Percentiles rank a stretch among this genome's conserved stretches.
These are phyloP conservation scores for Sapajus apella DNA, from an alignment of 2,113 vertebrate species.

Conservation along the genomic window DNA sequence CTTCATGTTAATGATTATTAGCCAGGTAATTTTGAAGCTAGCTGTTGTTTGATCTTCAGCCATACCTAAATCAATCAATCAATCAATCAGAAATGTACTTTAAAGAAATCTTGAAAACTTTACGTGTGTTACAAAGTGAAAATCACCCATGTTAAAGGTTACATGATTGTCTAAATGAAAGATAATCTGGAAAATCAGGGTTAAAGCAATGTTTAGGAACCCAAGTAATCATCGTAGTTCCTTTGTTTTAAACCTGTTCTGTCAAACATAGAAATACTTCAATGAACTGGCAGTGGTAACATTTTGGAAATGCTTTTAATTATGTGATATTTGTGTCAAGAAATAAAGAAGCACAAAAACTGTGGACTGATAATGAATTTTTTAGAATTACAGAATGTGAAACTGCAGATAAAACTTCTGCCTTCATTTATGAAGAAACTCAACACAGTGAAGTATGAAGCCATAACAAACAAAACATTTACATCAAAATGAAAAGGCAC, in stretches of 20 bases:
- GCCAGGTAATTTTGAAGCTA: neutral
- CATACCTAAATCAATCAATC: neutral
- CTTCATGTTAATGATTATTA: neutral
- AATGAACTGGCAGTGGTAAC: neutral
- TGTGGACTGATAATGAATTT: neutral
- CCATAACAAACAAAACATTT: neutral
- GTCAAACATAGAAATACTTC: neutral
- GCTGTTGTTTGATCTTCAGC: neutral
- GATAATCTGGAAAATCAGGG: neutral
- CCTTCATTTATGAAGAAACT: neutral
- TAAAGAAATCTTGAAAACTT: neutral
- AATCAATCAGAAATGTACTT: neutral
- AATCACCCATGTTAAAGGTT: neutral
- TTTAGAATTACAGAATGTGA: neutral
- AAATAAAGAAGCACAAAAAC: neutral
- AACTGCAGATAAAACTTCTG: neutral
- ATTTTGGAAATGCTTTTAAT: constrained; percentile 1
- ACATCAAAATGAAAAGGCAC: neutral
- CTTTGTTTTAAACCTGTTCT: neutral
- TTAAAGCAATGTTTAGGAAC: neutral
- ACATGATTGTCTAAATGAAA: neutral
- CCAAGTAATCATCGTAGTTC: neutral
- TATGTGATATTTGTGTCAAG: neutral
- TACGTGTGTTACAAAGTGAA: neutral
- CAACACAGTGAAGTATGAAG: neutral